A percentile compares a stretch with the other conserved stretches of the same genome.
Evolutionary conservation across 2,113 vertebrate species (phyloP).

Genomic region (Otolemur garnettii): DNA sequence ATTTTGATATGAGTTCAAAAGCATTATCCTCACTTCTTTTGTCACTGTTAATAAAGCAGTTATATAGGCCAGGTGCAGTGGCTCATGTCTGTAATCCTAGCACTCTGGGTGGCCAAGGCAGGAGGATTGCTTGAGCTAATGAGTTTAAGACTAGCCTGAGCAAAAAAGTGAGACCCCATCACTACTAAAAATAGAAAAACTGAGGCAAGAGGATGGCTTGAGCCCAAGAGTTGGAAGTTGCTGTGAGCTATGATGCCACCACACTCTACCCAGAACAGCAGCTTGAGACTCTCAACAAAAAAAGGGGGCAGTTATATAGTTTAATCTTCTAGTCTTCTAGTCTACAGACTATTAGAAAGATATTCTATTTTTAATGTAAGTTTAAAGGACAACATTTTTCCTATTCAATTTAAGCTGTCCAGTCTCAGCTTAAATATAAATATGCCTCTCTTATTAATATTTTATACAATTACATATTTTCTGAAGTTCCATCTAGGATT

Average conservation of each 20-base stretch:
- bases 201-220: too few relatives aligned
- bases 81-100: too few relatives aligned
- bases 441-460: neutral
- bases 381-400: neutral
- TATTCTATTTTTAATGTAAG: neutral
- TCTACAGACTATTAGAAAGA: neutral
- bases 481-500: neutral
- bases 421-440: neutral
- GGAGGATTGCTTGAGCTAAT: too few relatives aligned
- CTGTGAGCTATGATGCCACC: too few relatives aligned
- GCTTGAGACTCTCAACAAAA: too few relatives aligned
- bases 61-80: neutral
- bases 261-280: too few relatives aligned
- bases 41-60: neutral
- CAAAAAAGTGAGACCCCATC: too few relatives aligned
- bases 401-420: neutral
- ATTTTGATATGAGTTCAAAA: slow-evolving; percentile 24
- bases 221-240: too few relatives aligned
- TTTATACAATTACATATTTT: neutral
- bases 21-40: neutral
- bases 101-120: too few relatives aligned
- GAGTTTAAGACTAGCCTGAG: too few relatives aligned
- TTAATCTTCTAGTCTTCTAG: neutral
- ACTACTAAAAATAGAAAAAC: too few relatives aligned
- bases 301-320: neutral